Base-by-base conservation (phyloP, 2,113 vertebrate species). In the Pteronura brasiliensis region DNA sequence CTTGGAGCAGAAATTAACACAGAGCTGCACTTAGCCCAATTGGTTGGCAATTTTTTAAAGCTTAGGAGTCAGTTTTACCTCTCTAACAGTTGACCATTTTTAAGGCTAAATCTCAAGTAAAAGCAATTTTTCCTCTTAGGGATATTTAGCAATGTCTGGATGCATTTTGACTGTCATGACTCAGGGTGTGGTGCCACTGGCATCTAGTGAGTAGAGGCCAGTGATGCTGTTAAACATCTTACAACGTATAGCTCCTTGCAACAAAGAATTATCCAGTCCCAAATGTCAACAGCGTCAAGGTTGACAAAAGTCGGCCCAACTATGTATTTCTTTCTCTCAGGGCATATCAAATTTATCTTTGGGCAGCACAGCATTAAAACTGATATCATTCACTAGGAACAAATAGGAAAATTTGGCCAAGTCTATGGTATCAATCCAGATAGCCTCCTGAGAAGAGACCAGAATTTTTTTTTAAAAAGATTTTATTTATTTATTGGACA, bases 391-490 rank as follows among this genome's bases (percentile, higher is more conserved):
- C 25, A 69, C 42, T 95, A 81, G 76, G 36, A 85, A 94, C 17
- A 96, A 96, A 82, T 27, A 69, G n/a, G 36, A 93, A 91, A 79
- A 88, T 14, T n/a, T 91, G 49, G 7, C 65, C 52, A 86, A 80
- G 81, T 59, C 67, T 91, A 52, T 20, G 7, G 13, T 84, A 27
- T 77, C 27, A 52, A 61, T 76, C 27, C 7, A 67, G 77, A 65
- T 25, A 44, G 61, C 27, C 44, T 92, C 80, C 63, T 72, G 71
- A 90, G 31, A 88, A 95, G 52, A 88, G 20, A 57, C 15, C 5
- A 59, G 29, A 86, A 89, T 52, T 52, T 52, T 52, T 49, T 49
- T 49, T 49, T 47, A 11, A 42, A 42, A 52, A 55, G 17, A 55
- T 55, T 55, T 55, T 18, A 52, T 55, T 18, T 55, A 18, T 55